phyloP scores from a whole-genome alignment of 2,888 invertebrate genomes.

The Piscicola geometra region DNA sequence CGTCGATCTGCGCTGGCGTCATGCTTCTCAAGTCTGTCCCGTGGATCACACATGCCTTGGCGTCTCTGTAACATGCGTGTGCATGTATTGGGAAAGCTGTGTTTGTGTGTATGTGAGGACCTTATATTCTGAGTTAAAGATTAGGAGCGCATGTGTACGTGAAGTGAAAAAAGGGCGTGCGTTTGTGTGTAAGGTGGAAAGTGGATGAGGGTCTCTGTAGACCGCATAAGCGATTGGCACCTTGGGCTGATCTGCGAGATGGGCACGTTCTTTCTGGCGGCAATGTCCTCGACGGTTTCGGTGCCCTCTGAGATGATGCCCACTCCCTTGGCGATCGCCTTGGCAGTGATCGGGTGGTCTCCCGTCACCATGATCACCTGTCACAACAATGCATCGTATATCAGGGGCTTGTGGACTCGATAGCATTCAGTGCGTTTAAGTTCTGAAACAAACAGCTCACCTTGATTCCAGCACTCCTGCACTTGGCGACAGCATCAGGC shows the following conservation, averaged over 20 bases:
- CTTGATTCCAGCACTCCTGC: slow-evolving; percentile 93
- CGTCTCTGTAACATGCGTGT: too few relatives aligned
- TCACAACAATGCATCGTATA: too few relatives aligned
- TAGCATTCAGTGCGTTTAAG: too few relatives aligned
- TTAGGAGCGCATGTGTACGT: too few relatives aligned
- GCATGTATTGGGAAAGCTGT: too few relatives aligned
- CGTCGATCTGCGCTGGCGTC: slow-evolving; percentile 77
- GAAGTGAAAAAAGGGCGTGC: too few relatives aligned
- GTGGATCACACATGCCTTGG: slow-evolving; percentile 57
- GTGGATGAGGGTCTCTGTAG: too few relatives aligned
- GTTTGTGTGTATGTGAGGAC: not conserved
- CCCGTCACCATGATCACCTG: slow-evolving; percentile 60
- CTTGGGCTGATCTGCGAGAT: slow-evolving; percentile 55
- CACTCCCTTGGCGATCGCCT: slow-evolving; percentile 61
- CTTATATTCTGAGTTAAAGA: not conserved
- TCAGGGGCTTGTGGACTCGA: too few relatives aligned
- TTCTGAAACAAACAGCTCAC: slow-evolving; percentile 40
- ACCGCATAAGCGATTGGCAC: too few relatives aligned
- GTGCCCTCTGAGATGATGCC: slow-evolving; percentile 61
- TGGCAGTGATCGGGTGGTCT: slow-evolving; percentile 61
- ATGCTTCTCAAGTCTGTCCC: slow-evolving; percentile 73
- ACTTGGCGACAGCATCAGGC: slow-evolving; percentile 96
- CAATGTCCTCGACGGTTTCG: slow-evolving; percentile 70
- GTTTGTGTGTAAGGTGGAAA: too few relatives aligned
- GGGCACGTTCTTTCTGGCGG: slow-evolving; percentile 61